Evolutionary conservation across 2,113 vertebrate species (phyloP), one percentile per base, ranked within the genome.

Genomic region (Odontophorus gujanensis): DNA sequence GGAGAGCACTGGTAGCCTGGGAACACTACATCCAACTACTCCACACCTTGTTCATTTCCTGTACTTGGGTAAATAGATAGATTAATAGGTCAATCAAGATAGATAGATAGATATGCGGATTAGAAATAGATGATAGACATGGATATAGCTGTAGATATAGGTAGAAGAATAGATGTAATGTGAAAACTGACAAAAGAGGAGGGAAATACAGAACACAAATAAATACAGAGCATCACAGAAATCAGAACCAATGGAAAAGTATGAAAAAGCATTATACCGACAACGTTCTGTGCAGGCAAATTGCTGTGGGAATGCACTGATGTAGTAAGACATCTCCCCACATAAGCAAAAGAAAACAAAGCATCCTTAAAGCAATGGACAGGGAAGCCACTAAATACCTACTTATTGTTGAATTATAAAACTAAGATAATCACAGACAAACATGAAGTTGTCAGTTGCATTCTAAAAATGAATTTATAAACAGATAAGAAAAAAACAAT

Each of bases 21-120:
- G 9, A 4, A 1, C 42, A 55, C 26, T 25, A 28, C 48, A 43
- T 19, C 34, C 67, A 36, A 0, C 0, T 24, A 17, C 62, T 61
- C 18, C 25, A 30, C 10, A 71, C 5, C 6, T 16, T 15, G 14
- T 5, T 22, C 25, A 9, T n/a, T 86, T 55, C 24, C 11, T 19
- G 7, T 42, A 30, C 38, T 53, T 68, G n/a, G 21, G 11, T 24
- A 45, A 14, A 26, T 11, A n/a, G 43, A 34, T 28, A 62, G 47
- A 53, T 13, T 28, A 7, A 59, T 4, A 42, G 6, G 25, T n/a
- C 42, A 21, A 20, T 28, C 20, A 24, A 32, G 30, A 32, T 10
- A 14, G 55, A n/a, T 34, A 58, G 32, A 58, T 24, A 68, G 32
- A 24, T 2, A 32, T 10, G 32, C 13, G 21, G 28, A 36, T 40